phyloP scores from a whole-genome alignment of 2,797 vertebrate genomes.

The Pristis pectinata region DNA sequence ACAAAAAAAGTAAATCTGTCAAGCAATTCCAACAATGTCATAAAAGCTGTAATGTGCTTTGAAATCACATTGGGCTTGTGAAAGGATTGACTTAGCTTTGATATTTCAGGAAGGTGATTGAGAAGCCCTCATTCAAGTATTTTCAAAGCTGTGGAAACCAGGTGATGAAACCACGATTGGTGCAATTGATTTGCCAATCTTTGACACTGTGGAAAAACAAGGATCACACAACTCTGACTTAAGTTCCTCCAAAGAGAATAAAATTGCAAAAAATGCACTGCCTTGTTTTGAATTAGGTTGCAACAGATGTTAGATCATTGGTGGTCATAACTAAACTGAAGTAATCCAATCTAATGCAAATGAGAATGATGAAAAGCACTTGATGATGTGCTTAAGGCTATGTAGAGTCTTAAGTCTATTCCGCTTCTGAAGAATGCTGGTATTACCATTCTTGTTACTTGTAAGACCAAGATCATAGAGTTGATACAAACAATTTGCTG shows the following conservation, averaged over 20 bases:
- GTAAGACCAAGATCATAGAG: background rate
- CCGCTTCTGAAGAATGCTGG: background rate
- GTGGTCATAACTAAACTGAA: background rate
- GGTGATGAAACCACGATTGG: background rate
- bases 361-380: background rate
- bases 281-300: background rate
- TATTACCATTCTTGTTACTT: background rate
- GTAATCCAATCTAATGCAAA: background rate
- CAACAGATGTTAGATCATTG: background rate
- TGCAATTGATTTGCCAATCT: slow-evolving; percentile 2
- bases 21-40: background rate
- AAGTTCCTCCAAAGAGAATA: background rate
- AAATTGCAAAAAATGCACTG: background rate
- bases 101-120: slow-evolving; percentile 19
- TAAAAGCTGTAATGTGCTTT: slow-evolving; percentile 1
- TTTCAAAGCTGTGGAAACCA: background rate
- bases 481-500: background rate
- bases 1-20: background rate
- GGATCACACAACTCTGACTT: background rate
- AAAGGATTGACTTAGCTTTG: background rate
- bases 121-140: background rate
- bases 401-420: background rate
- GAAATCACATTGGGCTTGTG: background rate
- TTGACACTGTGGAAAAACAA: background rate
- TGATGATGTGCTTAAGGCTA: background rate